Conservation (phyloP, 2,888 invertebrate genomes). For the Ennomos quercinarius region DNA sequence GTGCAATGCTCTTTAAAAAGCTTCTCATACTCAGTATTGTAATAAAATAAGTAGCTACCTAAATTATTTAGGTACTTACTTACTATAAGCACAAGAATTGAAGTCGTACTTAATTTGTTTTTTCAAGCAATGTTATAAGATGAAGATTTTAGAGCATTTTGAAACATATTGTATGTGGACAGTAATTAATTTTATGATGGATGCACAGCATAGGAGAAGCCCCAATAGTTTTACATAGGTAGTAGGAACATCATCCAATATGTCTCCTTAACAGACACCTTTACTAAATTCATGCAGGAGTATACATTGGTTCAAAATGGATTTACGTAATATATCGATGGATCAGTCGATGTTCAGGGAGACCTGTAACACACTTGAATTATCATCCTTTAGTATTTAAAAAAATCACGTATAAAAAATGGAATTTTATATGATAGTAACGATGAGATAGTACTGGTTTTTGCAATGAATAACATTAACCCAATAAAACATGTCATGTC, state of each 20-base stretch:
- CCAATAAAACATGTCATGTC: too few relatives aligned
- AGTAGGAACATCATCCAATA: neutral
- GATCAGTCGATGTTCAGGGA: slow-evolving; percentile 62
- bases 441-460: too few relatives aligned
- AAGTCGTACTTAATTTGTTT: neutral
- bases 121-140: neutral
- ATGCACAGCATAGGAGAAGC: too few relatives aligned
- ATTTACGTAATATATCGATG: slow-evolving; percentile 48
- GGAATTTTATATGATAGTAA: too few relatives aligned
- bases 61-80: too few relatives aligned
- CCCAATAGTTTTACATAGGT: too few relatives aligned
- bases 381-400: slow-evolving; percentile 18
- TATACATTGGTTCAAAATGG: slow-evolving; percentile 55
- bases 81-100: too few relatives aligned
- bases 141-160: slow-evolving; percentile 15
- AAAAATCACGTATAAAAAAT: neutral
- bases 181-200: too few relatives aligned
- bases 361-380: slow-evolving; percentile 72
- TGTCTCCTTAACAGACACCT: slow-evolving; percentile 36
- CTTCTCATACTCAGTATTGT: slow-evolving; percentile 20
- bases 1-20: slow-evolving; percentile 42
- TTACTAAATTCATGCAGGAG: slow-evolving; percentile 54
- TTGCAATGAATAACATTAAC: too few relatives aligned
- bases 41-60: too few relatives aligned
- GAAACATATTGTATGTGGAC: slow-evolving; percentile 34